phyloP scores from a whole-genome alignment of 2,797 vertebrate species.

The Lepus oiostolus region DNA sequence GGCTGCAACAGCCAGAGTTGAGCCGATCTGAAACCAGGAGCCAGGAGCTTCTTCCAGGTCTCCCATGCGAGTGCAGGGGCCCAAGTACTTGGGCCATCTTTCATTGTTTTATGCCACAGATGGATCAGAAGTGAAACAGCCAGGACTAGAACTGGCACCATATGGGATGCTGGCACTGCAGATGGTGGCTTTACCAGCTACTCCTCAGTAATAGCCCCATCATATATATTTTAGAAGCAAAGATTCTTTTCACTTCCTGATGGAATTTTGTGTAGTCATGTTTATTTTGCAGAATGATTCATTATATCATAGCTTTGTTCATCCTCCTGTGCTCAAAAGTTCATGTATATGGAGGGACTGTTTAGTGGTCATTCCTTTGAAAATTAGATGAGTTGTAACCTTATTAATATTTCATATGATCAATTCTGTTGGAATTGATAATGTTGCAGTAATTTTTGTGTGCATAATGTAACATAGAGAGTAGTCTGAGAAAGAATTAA shows the following conservation, averaged over 20 bases:
- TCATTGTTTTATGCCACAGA: too few relatives aligned
- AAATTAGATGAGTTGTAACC: constrained; percentile 76
- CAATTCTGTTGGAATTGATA: constrained; percentile 76
- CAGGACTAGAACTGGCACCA: too few relatives aligned
- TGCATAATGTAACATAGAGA: constrained; percentile 61
- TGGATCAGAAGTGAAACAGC: too few relatives aligned
- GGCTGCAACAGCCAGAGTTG: too few relatives aligned
- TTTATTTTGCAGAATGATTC: constrained; percentile 9
- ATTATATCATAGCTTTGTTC: not conserved
- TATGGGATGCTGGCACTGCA: too few relatives aligned
- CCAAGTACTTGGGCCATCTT: too few relatives aligned
- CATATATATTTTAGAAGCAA: not conserved
- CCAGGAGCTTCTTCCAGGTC: too few relatives aligned
- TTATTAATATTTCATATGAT: constrained; percentile 81
- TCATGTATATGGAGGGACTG: not conserved
- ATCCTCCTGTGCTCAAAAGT: not conserved
- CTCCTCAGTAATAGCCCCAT: too few relatives aligned
- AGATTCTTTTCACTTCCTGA: not conserved
- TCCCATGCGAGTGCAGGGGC: too few relatives aligned
- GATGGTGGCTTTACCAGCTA: too few relatives aligned
- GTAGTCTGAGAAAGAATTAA: constrained; percentile 70
- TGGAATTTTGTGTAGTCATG: not conserved
- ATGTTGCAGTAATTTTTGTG: constrained; percentile 76
- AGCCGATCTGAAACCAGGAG: too few relatives aligned
- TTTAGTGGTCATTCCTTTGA: constrained; percentile 71